Evolutionary conservation across 1,140 invertebrate species (phyloP).

Genomic region (Drosophila repletoides): DNA sequence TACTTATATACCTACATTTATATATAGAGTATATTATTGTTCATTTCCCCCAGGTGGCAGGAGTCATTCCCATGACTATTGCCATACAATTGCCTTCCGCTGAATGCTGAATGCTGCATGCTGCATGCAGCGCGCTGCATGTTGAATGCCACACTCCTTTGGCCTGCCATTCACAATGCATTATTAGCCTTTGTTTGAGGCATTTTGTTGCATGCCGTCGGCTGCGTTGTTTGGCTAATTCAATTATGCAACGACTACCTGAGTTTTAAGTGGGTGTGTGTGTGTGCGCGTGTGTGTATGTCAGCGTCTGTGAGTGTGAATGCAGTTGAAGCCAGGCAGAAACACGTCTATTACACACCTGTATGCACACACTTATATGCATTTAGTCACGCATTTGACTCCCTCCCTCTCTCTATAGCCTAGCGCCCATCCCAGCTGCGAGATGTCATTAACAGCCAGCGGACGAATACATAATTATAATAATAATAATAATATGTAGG

Average conservation of each 20-base stretch:
- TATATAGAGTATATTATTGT: too few species aligned
- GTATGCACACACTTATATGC: slow-evolving; percentile 31
- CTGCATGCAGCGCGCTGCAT: too few species aligned
- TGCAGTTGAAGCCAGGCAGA: slow-evolving; percentile 37
- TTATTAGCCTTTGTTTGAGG: slow-evolving; percentile 69
- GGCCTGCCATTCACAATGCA: slow-evolving; percentile 33
- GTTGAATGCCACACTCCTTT: neutral
- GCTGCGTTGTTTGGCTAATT: slow-evolving; percentile 63
- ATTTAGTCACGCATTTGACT: slow-evolving; percentile 49
- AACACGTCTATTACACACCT: slow-evolving; percentile 34
- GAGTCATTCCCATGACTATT: slow-evolving; percentile 5
- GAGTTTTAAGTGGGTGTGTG: slow-evolving; percentile 13
- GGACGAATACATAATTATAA: slow-evolving; percentile 28
- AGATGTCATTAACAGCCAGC: slow-evolving; percentile 15
- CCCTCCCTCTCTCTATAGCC: neutral
- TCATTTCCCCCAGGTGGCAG: slow-evolving; percentile 4
- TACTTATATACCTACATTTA: neutral
- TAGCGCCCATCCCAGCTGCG: neutral
- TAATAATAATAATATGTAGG: slow-evolving; percentile 50
- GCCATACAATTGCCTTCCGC: slow-evolving; percentile 13
- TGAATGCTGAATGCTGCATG: neutral
- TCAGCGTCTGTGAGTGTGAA: slow-evolving; percentile 1
- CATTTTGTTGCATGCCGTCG: slow-evolving; percentile 41
- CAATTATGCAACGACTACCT: slow-evolving; percentile 62
- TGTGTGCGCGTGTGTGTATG: neutral